These are phyloP conservation scores for Poeciliopsis turrubarensis DNA, from an alignment of 2,113 vertebrate species.

Conservation along the genomic window DNA sequence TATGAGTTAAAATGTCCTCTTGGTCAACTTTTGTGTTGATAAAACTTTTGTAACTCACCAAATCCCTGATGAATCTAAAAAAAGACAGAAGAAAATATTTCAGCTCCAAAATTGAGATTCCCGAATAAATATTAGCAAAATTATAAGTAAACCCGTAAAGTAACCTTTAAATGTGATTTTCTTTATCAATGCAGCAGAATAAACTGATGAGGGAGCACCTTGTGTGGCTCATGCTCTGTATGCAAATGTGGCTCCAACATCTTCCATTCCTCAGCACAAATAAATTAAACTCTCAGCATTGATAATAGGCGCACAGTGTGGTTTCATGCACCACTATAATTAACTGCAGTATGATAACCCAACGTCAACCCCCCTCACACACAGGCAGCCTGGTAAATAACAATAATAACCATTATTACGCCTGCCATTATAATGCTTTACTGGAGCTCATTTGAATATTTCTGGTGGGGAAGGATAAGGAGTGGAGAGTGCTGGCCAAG, in stretches of 20 bases:
- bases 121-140: not conserved
- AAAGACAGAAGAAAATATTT: too few relatives aligned
- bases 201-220: too few relatives aligned
- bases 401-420: constrained; percentile 68
- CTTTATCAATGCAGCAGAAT: too few relatives aligned
- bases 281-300: constrained; percentile 64
- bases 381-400: constrained; percentile 67
- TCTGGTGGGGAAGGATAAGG: constrained; percentile 57
- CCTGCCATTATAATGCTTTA: constrained; percentile 68
- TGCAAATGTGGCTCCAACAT: constrained; percentile 51
- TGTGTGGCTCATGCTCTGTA: constrained; percentile 14
- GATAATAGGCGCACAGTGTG: constrained; percentile 66
- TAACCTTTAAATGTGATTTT: too few relatives aligned
- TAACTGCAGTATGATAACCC: constrained; percentile 75
- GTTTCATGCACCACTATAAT: constrained; percentile 71
- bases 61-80: not conserved
- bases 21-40: too few relatives aligned
- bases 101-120: not conserved
- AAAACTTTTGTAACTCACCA: too few relatives aligned
- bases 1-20: too few relatives aligned
- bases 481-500: constrained; percentile 51
- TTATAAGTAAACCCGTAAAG: not conserved
- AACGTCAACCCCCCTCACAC: constrained; percentile 26
- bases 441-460: constrained; percentile 70
- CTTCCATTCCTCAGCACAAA: constrained; percentile 54